A percentile compares a stretch with the other conserved stretches of the same genome.
Conservation (phyloP, 1,140 invertebrate species). For the Tetranychus urticae region DNA sequence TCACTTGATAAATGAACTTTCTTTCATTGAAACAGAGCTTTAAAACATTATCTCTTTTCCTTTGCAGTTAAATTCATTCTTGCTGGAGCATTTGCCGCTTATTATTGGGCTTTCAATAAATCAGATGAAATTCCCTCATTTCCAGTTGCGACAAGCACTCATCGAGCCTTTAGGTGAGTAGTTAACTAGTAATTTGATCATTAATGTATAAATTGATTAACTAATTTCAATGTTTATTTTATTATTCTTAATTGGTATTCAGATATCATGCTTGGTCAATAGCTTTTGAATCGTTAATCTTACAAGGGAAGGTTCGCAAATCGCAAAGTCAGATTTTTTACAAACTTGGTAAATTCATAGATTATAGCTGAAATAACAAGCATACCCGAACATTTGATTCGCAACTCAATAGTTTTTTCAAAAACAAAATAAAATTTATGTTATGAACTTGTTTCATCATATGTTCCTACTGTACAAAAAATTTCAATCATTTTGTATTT, state of each 20-base stretch:
- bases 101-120: conserved; percentile 75
- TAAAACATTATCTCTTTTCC: neutral
- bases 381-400: no score
- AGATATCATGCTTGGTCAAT: conserved; percentile 79
- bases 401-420: no score
- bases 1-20: conserved; percentile 7
- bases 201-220: neutral
- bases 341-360: no score
- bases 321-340: no score
- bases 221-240: no score
- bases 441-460: no score
- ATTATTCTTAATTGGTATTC: neutral
- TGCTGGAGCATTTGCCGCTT: conserved; percentile 50
- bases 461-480: no score
- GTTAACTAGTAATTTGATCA: conserved; percentile 18
- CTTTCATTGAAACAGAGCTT: neutral
- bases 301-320: no score
- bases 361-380: no score
- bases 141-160: conserved; percentile 39
- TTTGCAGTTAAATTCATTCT: conserved; percentile 60
- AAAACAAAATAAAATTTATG: no score
- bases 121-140: conserved; percentile 48
- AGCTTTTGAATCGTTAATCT: conserved; percentile 74
- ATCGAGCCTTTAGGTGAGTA: conserved; percentile 19
- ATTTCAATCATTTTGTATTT: no score